Evolutionary conservation across 2,113 vertebrate genomes (phyloP).

Genomic region (Toxotes chatareus): DNA sequence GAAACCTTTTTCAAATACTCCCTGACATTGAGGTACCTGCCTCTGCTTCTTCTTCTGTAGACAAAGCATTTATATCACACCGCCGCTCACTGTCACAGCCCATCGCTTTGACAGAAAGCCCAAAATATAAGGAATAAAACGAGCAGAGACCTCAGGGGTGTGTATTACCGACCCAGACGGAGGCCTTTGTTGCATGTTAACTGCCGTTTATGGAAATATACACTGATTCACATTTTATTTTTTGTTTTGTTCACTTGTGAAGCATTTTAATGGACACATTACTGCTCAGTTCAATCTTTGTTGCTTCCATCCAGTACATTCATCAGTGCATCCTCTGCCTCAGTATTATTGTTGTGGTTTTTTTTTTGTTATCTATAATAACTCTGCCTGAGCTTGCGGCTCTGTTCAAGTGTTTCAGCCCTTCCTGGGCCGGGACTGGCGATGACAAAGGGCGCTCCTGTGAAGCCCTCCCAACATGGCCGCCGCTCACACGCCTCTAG

Average conservation of each 20-base stretch:
- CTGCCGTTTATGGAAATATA: too few species aligned
- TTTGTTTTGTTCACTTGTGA: neutral
- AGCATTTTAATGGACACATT: neutral
- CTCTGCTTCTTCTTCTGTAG: neutral
- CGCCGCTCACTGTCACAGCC: neutral
- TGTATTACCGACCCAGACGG: neutral
- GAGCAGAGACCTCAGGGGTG: neutral
- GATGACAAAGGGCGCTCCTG: slow-evolving; percentile 17
- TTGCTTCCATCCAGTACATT: neutral
- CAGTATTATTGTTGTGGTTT: too few species aligned
- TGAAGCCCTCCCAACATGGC: slow-evolving; percentile 39
- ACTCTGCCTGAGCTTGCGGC: neutral
- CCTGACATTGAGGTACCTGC: neutral
- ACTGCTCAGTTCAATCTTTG: neutral
- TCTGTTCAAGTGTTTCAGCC: neutral
- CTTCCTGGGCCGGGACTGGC: neutral
- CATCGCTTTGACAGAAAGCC: neutral
- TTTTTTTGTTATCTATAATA: neutral
- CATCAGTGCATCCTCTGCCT: neutral
- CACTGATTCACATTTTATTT: too few species aligned
- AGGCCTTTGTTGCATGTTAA: neutral
- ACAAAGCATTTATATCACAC: neutral
- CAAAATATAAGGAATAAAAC: neutral
- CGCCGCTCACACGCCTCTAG: slow-evolving; percentile 4
- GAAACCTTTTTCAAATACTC: neutral